Evolutionary conservation across 2,888 invertebrate species (phyloP), one percentile per base, ranked within the genome.

Genomic region (Netelia melanura): DNA sequence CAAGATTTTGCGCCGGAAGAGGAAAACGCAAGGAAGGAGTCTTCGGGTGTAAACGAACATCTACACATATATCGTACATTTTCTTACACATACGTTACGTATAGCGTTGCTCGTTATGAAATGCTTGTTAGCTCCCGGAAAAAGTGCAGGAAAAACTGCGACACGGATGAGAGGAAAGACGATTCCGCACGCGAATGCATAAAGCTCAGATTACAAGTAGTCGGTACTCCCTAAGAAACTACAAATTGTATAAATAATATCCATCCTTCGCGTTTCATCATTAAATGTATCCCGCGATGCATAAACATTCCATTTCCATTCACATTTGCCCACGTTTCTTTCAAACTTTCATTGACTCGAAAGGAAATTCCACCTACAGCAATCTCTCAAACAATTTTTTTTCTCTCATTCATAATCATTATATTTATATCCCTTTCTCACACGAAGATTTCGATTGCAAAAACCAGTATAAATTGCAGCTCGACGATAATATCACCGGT

Each of bases 1-100:
- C 65, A 30, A 38, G 77, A 72, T 38, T 65, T 77, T 58, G 25
- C 67, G 65, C 56, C 84, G 84, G 84, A 84, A 81, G 81, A 81
- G 52, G 48, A 81, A 78, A 68, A 65, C 71, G 71, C 43, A 72
- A 81, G 67, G 76, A 84, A 84, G 67, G 76, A 61, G 52, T n/a
- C 44, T 25, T 43, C 43, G 38, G 25, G 70, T 56, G 52, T 61
- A 75, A 70, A 81, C 21, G 17, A 9, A 71, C 11, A 62, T 38
- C 17, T 17, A 62, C 10, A 14, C 5, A n/a, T 62, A 11, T 30
- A 30, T 30, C 30, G 30, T 5, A 30, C 58, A 77, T 65, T 23
- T 17, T 14, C 65, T 48, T 64, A 64, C 74, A 61, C 65, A 23
- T 43, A 44, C 44, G 38, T 64, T 52, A 17, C 17, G 44, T 56